These are phyloP conservation scores for Parnassius mnemosyne DNA, from an alignment of 2,888 invertebrate genomes.

Conservation along the genomic window DNA sequence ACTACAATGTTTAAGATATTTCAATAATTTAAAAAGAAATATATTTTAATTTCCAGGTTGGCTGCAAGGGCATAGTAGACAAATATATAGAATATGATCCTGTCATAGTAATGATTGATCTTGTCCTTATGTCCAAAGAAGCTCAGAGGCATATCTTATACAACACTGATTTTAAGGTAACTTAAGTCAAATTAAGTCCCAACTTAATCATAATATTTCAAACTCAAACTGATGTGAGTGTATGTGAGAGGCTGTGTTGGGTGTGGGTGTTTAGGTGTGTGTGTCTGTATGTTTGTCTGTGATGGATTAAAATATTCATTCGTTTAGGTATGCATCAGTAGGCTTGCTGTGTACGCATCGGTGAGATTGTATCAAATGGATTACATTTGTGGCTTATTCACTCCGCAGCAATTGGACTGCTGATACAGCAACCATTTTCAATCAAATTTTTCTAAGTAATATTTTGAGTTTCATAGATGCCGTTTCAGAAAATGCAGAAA, in stretches of 20 bases:
- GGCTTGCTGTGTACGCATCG: background rate
- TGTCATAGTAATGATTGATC: constrained; percentile 92
- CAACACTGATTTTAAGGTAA: constrained; percentile 89
- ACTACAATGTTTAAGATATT: no score
- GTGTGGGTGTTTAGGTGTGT: constrained; percentile 26
- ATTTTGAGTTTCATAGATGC: no score
- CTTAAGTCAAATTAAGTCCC: no score
- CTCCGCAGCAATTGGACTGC: no score
- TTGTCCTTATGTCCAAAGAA: constrained; percentile 88
- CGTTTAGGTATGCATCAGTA: background rate
- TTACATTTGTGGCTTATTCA: background rate
- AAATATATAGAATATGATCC: constrained; percentile 96
- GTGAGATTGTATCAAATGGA: background rate
- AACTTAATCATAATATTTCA: no score
- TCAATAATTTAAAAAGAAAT: background rate
- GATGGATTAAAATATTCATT: background rate
- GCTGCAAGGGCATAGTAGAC: constrained; percentile 88
- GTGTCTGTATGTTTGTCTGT: background rate
- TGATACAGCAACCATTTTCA: no score
- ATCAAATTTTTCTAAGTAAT: no score
- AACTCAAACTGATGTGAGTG: no score
- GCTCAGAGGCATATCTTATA: constrained; percentile 93
- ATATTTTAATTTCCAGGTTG: constrained; percentile 73
- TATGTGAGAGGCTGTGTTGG: no score
- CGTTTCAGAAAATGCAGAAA: no score